Conservation (phyloP, 1,140 invertebrate genomes). For the Cephus cinctus region DNA sequence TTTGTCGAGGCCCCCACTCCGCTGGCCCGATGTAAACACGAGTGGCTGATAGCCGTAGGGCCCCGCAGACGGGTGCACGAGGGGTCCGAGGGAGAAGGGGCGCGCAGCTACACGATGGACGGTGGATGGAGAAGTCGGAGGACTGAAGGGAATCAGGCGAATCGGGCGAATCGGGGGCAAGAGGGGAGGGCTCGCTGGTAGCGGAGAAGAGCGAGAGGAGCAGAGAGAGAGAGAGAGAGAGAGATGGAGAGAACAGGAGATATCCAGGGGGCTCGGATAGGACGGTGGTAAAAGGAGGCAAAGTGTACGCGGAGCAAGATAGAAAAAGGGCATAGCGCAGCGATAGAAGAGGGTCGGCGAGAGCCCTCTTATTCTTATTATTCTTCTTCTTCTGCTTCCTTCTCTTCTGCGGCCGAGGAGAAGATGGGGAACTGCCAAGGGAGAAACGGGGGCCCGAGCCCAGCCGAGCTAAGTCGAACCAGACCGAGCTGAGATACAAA, state of each 20-base stretch:
- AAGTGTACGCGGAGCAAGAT: too few relatives aligned
- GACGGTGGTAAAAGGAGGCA: too few relatives aligned
- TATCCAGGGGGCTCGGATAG: too few relatives aligned
- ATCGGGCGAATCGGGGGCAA: not conserved
- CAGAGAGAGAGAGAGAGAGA: slow-evolving; percentile 3
- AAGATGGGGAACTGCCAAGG: slow-evolving; percentile 10
- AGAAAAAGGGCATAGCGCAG: not conserved
- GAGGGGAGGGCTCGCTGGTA: slow-evolving; percentile 12
- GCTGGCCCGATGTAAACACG: slow-evolving; percentile 44
- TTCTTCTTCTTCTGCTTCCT: too few relatives aligned
- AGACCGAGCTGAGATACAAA: slow-evolving; percentile 39
- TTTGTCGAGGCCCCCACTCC: slow-evolving; percentile 16
- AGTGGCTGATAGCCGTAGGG: slow-evolving; percentile 46
- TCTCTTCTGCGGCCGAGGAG: too few relatives aligned
- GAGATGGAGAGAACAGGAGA: not conserved
- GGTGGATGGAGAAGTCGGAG: slow-evolving; percentile 16
- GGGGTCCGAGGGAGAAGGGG: slow-evolving; percentile 5
- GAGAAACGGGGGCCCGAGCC: slow-evolving; percentile 32
- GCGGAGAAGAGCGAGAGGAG: not conserved
- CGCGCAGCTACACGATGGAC: not conserved
- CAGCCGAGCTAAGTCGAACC: slow-evolving; percentile 30
- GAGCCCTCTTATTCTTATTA: too few relatives aligned
- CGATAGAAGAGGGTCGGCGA: slow-evolving; percentile 3
- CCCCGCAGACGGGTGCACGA: slow-evolving; percentile 20
- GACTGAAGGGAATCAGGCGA: not conserved